Base-by-base conservation (phyloP, 1,140 invertebrate species). In the Trachymyrmex septentrionalis region DNA sequence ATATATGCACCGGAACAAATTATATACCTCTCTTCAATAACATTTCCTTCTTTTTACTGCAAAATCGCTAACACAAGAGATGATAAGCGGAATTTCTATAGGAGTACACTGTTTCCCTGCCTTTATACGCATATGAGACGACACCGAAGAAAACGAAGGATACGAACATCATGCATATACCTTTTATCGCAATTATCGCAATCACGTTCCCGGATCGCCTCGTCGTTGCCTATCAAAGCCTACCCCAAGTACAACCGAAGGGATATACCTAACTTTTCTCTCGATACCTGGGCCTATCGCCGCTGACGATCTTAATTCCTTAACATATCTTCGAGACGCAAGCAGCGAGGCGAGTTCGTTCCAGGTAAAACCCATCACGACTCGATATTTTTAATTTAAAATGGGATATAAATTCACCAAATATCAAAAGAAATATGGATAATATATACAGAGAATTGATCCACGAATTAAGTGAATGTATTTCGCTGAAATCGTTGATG, bases 111-210 rank as follows among this genome's bases (percentile, higher is more conserved):
- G 24, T 63, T 77, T 30, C 10, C 38, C 10, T 59, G 53, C 19
- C 12, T 63, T 77, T 63, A 63, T n/a, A n/a, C 7, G 7, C 34
- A 38, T 44, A 38, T 4, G 21, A 59, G 27, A 73, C 19, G 34
- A 63, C 16, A 63, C 4, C 0, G 21, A 48, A 44, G 34, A 61
- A 76, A 61, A 76, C 55, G 73, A 44, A 63, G 24, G 24, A 73
- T 53, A 55, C 14, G 19, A n/a, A 77, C 21, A 50, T 14, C 48
- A 61, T 38, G 34, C 14, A 57, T 75, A 75, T 75, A 21, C 24
- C 44, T 61, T 76, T 76, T 76, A 57, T 76, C 50, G 7, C 6
- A 76, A 76, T 59, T 59, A 76, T 16, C 57, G 34, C 55, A 76
- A 76, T 77, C 34, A 59, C 30, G 50, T 73, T 73, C 71, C 30